These are phyloP conservation scores for Falco rusticolus DNA, from an alignment of 2,797 vertebrate genomes.

Conservation along the genomic window DNA sequence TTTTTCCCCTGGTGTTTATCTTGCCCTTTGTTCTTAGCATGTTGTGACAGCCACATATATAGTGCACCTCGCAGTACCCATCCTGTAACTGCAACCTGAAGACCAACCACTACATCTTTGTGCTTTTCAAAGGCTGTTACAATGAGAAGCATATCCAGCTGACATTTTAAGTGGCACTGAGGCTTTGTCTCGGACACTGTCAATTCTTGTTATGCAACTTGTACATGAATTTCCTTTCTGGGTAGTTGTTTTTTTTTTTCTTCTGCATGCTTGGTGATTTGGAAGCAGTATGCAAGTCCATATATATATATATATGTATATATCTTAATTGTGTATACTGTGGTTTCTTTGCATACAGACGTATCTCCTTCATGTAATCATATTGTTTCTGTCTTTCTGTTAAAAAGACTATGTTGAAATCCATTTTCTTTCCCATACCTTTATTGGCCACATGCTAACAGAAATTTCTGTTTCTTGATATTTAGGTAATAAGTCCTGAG, in stretches of 20 bases:
- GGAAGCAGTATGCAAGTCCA: background rate
- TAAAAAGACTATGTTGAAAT: background rate
- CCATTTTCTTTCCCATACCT: background rate
- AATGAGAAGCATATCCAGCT: background rate
- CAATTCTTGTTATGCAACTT: background rate
- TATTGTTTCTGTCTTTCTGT: background rate
- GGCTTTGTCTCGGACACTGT: background rate
- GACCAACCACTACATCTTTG: background rate
- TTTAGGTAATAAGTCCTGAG: conserved; percentile 93
- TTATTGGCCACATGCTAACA: background rate
- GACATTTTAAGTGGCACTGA: background rate
- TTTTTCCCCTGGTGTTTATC: background rate
- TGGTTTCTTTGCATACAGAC: background rate
- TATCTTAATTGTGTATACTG: background rate
- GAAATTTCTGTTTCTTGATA: conserved; percentile 46
- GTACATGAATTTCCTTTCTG: background rate
- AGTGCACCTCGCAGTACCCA: background rate
- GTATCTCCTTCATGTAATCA: background rate
- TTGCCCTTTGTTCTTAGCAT: background rate
- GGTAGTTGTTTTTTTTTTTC: background rate
- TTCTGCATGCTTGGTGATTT: background rate
- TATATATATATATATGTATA: background rate
- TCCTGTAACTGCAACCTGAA: background rate
- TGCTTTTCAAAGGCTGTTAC: background rate
- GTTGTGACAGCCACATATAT: background rate